Evolutionary conservation across 2,797 vertebrate species (phyloP).

Genomic region (Arrhamphus sclerolepis): DNA sequence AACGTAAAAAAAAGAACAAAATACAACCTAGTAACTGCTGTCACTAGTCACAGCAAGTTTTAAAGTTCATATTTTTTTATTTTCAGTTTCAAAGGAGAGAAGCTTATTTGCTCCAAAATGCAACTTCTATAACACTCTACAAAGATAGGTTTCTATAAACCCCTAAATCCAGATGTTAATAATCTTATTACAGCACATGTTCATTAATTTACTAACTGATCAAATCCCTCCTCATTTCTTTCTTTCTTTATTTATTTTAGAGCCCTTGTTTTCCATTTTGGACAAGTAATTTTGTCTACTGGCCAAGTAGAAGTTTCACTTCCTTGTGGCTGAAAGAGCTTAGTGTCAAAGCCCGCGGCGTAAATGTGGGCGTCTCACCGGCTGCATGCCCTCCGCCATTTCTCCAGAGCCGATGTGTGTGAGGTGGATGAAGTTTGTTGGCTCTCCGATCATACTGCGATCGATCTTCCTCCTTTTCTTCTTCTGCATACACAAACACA

Average conservation of each 20-base stretch:
- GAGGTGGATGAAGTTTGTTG: constrained; percentile 92
- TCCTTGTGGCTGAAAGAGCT: not conserved
- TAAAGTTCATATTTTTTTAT: too few species aligned
- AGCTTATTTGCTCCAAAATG: too few species aligned
- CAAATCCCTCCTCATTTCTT: not conserved
- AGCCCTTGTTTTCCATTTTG: not conserved
- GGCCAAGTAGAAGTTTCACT: too few species aligned
- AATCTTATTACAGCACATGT: too few species aligned
- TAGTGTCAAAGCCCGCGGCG: not conserved
- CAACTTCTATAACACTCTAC: too few species aligned
- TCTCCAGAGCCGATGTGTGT: constrained; percentile 93
- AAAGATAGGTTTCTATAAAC: too few species aligned
- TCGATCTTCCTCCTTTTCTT: constrained; percentile 89
- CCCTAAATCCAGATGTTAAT: too few species aligned
- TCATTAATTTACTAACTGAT: not conserved
- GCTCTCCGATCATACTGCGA: constrained; percentile 91
- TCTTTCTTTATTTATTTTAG: too few species aligned
- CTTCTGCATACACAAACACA: constrained; percentile 60
- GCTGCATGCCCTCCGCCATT: constrained; percentile 85
- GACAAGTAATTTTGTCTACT: not conserved
- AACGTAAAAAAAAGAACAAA: too few species aligned
- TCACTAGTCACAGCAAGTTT: too few species aligned
- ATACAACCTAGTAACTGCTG: too few species aligned
- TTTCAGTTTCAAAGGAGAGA: too few species aligned
- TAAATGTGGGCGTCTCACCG: constrained; percentile 70